Conservation (phyloP, 2,888 invertebrate genomes). For the Lysandra bellargus region DNA sequence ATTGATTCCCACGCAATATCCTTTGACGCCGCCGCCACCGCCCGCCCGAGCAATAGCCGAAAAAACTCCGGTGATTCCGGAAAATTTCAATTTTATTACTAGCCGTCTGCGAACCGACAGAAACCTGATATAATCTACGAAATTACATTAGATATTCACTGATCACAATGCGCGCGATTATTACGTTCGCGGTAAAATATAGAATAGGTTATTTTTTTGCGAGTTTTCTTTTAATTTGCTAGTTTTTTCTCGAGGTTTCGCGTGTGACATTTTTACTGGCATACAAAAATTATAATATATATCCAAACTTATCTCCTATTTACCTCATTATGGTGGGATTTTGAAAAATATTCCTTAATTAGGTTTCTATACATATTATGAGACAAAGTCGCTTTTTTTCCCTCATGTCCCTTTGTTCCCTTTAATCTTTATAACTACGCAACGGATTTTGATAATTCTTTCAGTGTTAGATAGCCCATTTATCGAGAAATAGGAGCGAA, state of each 20-base stretch:
- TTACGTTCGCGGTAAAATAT: constrained; percentile 12
- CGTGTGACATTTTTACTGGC: too few relatives aligned
- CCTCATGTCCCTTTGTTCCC: too few relatives aligned
- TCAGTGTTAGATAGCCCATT: too few relatives aligned
- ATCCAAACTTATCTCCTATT: not conserved
- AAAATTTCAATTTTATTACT: constrained; percentile 74
- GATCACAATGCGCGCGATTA: constrained; percentile 30
- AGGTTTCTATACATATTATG: too few relatives aligned
- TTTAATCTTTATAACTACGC: too few relatives aligned
- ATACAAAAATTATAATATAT: too few relatives aligned
- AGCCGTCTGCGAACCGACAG: constrained; percentile 43
- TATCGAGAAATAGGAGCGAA: too few relatives aligned
- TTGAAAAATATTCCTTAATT: too few relatives aligned
- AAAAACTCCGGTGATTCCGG: constrained; percentile 60
- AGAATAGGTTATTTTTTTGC: not conserved
- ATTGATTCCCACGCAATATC: constrained; percentile 76
- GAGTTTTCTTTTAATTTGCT: not conserved
- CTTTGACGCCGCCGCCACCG: constrained; percentile 52
- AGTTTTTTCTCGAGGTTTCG: not conserved
- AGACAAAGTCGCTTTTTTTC: too few relatives aligned
- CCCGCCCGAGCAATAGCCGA: constrained; percentile 66
- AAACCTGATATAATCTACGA: constrained; percentile 39
- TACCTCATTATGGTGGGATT: not conserved
- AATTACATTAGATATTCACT: constrained; percentile 37
- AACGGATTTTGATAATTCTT: too few relatives aligned